Conservation (phyloP, 2,113 vertebrate species). For the Uropsilus gracilis region DNA sequence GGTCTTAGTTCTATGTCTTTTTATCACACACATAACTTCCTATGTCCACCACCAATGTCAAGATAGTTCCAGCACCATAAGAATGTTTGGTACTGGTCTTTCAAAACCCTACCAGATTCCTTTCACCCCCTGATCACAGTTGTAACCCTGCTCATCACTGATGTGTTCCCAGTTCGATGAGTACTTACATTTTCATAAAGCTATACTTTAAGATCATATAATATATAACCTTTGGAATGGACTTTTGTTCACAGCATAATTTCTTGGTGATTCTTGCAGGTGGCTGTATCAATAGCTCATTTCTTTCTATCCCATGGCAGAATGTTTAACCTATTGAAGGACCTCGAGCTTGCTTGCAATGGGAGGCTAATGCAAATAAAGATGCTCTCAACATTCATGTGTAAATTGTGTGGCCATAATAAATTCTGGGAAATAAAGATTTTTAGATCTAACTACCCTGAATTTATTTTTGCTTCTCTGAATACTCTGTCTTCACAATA, state of each 20-base stretch:
- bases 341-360: not conserved
- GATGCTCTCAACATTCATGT: not conserved
- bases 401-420: not conserved
- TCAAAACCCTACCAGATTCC: not conserved
- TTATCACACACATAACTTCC: not conserved
- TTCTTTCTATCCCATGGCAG: not conserved
- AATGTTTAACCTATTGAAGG: not conserved
- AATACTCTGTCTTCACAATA: not conserved
- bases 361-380: not conserved
- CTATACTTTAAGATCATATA: not conserved
- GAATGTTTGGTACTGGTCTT: not conserved
- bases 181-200: not conserved
- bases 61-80: not conserved
- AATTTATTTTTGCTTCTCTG: not conserved
- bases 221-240: not conserved
- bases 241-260: not conserved
- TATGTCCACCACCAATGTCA: not conserved
- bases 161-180: not conserved
- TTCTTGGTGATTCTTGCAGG: not conserved
- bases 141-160: not conserved
- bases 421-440: not conserved
- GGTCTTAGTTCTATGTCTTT: not conserved
- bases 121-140: accelerated
- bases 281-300: not conserved
- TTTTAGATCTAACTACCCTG: not conserved